These are phyloP conservation scores for Enoplosus armatus DNA, from an alignment of 2,797 vertebrate genomes.

Conservation along the genomic window DNA sequence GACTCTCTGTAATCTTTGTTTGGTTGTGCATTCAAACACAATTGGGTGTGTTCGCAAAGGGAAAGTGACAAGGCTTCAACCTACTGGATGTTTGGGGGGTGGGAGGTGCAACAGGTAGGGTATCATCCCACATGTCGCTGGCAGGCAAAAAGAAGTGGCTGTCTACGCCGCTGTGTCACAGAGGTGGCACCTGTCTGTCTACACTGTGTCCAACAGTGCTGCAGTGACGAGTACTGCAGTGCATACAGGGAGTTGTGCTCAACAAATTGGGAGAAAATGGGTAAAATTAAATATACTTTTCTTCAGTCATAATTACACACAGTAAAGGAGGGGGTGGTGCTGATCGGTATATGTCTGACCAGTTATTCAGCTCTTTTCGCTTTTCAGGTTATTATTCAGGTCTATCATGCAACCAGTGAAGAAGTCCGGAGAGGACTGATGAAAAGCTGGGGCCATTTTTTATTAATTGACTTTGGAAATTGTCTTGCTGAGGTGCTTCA, in stretches of 20 bases:
- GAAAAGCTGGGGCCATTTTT: slow-evolving; percentile 23
- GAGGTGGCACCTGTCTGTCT: too few relatives aligned
- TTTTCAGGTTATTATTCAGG: not conserved
- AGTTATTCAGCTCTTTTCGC: not conserved
- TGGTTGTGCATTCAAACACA: too few relatives aligned
- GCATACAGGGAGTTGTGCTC: not conserved
- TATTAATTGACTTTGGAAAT: slow-evolving; percentile 41
- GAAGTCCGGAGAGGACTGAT: slow-evolving; percentile 9
- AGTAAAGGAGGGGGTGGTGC: too few relatives aligned
- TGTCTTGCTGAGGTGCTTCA: slow-evolving; percentile 17
- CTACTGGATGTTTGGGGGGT: too few relatives aligned
- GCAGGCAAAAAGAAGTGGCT: not conserved
- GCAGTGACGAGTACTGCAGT: not conserved
- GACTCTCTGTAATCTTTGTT: too few relatives aligned
- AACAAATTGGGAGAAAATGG: not conserved
- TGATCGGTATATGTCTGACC: not conserved
- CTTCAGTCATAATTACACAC: too few relatives aligned
- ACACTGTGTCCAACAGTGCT: not conserved
- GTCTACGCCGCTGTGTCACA: not conserved
- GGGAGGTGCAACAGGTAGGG: too few relatives aligned
- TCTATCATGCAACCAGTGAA: slow-evolving; percentile 8
- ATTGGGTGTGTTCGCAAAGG: too few relatives aligned
- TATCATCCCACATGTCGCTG: not conserved
- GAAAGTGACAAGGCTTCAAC: too few relatives aligned
- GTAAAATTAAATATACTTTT: too few relatives aligned